phyloP scores from a whole-genome alignment of 2,888 invertebrate species.

The Calephelis perditalis region DNA sequence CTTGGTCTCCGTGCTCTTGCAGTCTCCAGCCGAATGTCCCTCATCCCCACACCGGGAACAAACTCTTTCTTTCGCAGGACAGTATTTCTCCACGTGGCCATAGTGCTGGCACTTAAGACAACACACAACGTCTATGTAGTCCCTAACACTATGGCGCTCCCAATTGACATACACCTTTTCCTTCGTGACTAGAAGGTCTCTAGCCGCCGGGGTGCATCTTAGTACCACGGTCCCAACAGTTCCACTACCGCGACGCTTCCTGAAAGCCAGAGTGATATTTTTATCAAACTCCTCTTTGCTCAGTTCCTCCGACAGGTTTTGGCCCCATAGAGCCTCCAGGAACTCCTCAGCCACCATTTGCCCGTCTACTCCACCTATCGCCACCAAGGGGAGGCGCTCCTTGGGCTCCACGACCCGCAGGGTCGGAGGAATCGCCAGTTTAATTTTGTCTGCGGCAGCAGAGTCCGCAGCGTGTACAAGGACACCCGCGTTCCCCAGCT shows the following conservation, averaged over 20 bases:
- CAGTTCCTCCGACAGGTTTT: conserved; percentile 12
- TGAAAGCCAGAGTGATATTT: background rate
- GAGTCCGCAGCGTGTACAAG: conserved; percentile 21
- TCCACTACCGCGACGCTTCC: background rate
- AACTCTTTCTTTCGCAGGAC: conserved; percentile 37
- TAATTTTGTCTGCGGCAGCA: conserved; percentile 15
- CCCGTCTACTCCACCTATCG: background rate
- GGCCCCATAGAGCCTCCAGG: conserved; percentile 11
- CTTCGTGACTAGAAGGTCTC: conserved; percentile 21
- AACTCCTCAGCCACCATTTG: background rate
- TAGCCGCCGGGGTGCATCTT: background rate
- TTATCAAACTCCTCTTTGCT: background rate
- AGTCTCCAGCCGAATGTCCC: background rate
- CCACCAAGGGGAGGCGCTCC: conserved; percentile 3
- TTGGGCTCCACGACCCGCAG: conserved; percentile 16
- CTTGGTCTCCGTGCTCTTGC: background rate
- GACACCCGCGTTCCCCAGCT: conserved; percentile 23
- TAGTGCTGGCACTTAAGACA: conserved; percentile 36
- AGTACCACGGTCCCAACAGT: background rate
- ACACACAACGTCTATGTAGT: conserved; percentile 38
- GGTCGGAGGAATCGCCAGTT: conserved; percentile 10
- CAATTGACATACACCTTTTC: conserved; percentile 49
- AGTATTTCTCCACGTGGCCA: conserved; percentile 44
- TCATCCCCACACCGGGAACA: conserved; percentile 30
- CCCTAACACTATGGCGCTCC: conserved; percentile 40